Conservation (phyloP, 2,797 vertebrate genomes). For the Menidia menidia region DNA sequence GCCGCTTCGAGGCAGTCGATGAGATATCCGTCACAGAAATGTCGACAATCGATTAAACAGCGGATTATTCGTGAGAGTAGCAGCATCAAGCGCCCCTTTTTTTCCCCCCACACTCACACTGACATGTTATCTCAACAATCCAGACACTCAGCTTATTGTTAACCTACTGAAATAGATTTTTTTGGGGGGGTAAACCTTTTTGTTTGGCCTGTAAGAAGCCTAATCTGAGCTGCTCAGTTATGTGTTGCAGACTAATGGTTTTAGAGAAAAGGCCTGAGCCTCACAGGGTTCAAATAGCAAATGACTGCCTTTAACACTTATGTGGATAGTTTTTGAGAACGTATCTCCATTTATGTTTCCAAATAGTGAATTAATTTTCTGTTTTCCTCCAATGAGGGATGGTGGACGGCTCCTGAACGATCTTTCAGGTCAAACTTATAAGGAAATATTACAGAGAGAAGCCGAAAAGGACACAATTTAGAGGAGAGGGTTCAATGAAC, state of each 20-base stretch:
- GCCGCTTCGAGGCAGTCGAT: neutral
- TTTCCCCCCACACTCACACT: neutral
- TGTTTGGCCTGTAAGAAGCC: neutral
- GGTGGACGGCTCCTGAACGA: neutral
- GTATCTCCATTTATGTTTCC: neutral
- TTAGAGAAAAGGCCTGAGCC: too few relatives aligned
- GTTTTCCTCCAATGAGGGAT: neutral
- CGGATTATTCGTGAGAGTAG: slow-evolving; percentile 15
- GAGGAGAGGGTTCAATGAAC: neutral
- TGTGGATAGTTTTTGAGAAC: too few relatives aligned
- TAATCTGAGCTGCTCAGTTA: neutral
- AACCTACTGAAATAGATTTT: neutral
- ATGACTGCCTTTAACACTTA: too few relatives aligned
- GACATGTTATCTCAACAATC: neutral
- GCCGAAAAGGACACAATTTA: neutral
- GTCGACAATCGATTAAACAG: slow-evolving; percentile 13
- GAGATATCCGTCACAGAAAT: slow-evolving; percentile 5
- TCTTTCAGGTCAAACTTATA: neutral
- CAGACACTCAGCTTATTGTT: neutral
- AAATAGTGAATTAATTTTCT: neutral
- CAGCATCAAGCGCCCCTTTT: neutral
- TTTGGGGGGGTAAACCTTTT: too few relatives aligned
- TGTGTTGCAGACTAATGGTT: too few relatives aligned
- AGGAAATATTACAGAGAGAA: neutral
- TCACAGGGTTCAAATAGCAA: too few relatives aligned